phyloP scores from a whole-genome alignment of 2,797 vertebrate genomes.

The Siniperca obscura region DNA sequence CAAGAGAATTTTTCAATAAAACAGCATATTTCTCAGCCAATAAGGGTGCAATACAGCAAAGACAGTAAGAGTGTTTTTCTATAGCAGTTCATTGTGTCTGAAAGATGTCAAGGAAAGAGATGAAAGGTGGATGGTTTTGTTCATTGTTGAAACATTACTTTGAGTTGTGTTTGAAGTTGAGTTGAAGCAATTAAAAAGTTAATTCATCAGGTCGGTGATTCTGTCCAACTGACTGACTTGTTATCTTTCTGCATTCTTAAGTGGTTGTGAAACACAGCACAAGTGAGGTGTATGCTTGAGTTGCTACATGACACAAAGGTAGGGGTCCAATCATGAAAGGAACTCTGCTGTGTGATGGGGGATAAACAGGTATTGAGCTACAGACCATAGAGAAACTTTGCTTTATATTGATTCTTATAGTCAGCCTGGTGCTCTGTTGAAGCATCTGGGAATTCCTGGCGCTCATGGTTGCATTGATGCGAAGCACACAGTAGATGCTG shows the following conservation, averaged over 20 bases:
- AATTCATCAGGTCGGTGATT: conserved; percentile 12
- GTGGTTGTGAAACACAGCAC: conserved; percentile 62
- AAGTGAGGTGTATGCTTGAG: conserved; percentile 57
- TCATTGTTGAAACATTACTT: not conserved
- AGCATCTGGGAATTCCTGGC: conserved; percentile 66
- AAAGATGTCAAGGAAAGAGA: not conserved
- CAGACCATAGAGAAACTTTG: conserved; percentile 31
- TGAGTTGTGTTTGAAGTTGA: not conserved
- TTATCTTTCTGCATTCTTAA: conserved; percentile 53
- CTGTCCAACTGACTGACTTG: conserved; percentile 24
- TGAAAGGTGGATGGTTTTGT: not conserved
- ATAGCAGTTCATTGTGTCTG: not conserved
- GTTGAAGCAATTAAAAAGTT: not conserved
- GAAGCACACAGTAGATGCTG: conserved; percentile 47
- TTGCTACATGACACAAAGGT: conserved; percentile 40
- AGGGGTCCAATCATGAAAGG: conserved; percentile 67
- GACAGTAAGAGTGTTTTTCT: not conserved
- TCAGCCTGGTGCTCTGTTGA: not conserved
- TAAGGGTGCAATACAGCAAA: not conserved
- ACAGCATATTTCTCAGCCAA: not conserved
- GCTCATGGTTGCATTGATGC: conserved; percentile 72
- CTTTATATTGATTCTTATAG: conserved; percentile 20
- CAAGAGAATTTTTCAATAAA: not conserved
- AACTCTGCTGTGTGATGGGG: conserved; percentile 64
- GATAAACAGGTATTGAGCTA: conserved; percentile 61